Conservation (phyloP, 2,888 invertebrate genomes). For the Drosophila fungiperda region DNA sequence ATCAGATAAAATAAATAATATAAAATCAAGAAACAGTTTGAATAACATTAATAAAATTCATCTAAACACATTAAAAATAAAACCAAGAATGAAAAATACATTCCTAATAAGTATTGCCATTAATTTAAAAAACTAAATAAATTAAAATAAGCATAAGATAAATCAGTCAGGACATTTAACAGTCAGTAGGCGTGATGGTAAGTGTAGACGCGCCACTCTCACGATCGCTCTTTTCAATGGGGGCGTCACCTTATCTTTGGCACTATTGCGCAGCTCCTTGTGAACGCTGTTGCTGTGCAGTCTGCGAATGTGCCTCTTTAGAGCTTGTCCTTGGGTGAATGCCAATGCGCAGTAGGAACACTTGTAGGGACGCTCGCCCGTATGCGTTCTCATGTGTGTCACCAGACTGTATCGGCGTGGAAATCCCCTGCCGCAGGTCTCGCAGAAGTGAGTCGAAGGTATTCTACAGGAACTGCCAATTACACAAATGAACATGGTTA, state of each 20-base stretch:
- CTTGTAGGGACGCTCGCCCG: slow-evolving; percentile 42
- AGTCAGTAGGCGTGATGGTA: slow-evolving; percentile 16
- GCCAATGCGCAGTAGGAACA: slow-evolving; percentile 27
- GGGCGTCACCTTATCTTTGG: slow-evolving; percentile 18
- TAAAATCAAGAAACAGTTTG: slow-evolving; percentile 2
- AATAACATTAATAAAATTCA: background rate
- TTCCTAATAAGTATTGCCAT: background rate
- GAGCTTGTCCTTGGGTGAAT: slow-evolving; percentile 43
- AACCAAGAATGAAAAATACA: background rate
- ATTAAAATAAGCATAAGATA: background rate
- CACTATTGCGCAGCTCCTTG: slow-evolving; percentile 8
- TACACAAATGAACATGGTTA: background rate
- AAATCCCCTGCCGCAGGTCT: slow-evolving; percentile 33
- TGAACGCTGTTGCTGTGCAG: slow-evolving; percentile 15
- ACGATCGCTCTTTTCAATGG: slow-evolving; percentile 40
- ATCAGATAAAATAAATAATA: background rate
- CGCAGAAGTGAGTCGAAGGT: slow-evolving; percentile 8
- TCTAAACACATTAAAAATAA: background rate
- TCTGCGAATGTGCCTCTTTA: slow-evolving; percentile 37
- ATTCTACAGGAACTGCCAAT: background rate
- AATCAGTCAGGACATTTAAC: slow-evolving; percentile 35
- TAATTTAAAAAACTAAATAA: slow-evolving; percentile 1
- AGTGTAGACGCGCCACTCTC: slow-evolving; percentile 42
- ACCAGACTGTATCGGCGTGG: slow-evolving; percentile 21
- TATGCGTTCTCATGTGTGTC: slow-evolving; percentile 34